Percentiles rank a stretch among this genome's conserved stretches.
phyloP scores from a whole-genome alignment of 2,797 vertebrate species.

The Siniperca undulata region DNA sequence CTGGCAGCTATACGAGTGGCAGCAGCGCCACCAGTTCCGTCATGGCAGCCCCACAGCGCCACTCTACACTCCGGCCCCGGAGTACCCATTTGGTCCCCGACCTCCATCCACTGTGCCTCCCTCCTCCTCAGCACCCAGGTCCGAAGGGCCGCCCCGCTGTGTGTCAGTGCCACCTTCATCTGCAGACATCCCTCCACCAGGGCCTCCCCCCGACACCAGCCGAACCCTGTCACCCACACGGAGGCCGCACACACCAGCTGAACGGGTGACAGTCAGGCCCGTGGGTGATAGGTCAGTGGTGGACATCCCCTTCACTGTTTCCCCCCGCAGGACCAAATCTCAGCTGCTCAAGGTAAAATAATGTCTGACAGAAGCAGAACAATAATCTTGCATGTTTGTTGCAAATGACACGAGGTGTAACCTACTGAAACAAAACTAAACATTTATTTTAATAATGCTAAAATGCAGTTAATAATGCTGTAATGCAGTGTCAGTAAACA shows the following conservation, averaged over 20 bases:
- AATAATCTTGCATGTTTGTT: neutral
- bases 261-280: conserved; percentile 91
- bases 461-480: neutral
- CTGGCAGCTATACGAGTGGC: conserved; percentile 97
- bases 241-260: conserved; percentile 93
- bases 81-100: conserved; percentile 88
- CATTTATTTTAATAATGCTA: neutral
- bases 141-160: conserved; percentile 88
- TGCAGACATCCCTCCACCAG: conserved; percentile 89
- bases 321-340: conserved; percentile 88
- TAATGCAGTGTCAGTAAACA: neutral
- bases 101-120: conserved; percentile 90
- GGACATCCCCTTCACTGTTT: conserved; percentile 86
- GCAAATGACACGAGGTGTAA: neutral
- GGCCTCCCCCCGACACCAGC: conserved; percentile 74
- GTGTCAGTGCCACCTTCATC: conserved; percentile 93
- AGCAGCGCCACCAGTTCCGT: conserved; percentile 95
- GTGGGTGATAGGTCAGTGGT: conserved; percentile 81
- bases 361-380: neutral
- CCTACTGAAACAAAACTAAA: neutral
- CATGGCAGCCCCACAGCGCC: conserved; percentile 95
- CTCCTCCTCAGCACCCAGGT: conserved; percentile 83
- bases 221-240: conserved; percentile 83
- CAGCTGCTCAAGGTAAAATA: conserved; percentile 88
- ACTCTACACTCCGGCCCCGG: conserved; percentile 88